phyloP scores from a whole-genome alignment of 2,888 invertebrate genomes.

The Lymantria dispar region DNA sequence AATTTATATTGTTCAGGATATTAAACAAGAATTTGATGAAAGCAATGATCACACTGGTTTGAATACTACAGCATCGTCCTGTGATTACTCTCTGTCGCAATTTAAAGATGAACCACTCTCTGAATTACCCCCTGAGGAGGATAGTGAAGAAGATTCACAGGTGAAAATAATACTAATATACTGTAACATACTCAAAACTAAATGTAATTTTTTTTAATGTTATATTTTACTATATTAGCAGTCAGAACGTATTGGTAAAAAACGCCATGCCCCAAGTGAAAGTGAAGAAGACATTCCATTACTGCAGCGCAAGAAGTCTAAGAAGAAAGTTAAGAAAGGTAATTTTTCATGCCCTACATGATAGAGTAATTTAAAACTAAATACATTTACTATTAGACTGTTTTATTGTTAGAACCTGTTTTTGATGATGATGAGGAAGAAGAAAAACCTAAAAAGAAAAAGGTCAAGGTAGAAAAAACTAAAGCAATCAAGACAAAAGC shows the following conservation, averaged over 20 bases:
- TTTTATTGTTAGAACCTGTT: constrained; percentile 59
- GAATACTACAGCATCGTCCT: constrained; percentile 85
- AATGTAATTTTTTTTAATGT: neutral
- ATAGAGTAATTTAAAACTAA: too few relatives aligned
- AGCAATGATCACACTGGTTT: constrained; percentile 64
- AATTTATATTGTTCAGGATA: constrained; percentile 61
- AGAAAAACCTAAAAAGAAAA: constrained; percentile 82
- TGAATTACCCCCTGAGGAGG: constrained; percentile 72
- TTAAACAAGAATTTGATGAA: constrained; percentile 71
- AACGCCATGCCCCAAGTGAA: constrained; percentile 73
- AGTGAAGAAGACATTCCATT: constrained; percentile 90
- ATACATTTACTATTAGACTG: neutral
- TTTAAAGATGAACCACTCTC: constrained; percentile 83
- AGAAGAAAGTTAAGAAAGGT: constrained; percentile 84
- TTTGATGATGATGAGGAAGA: constrained; percentile 82
- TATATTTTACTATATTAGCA: constrained; percentile 16
- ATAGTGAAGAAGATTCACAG: constrained; percentile 89
- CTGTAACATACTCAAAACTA: neutral
- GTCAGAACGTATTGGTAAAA: constrained; percentile 53
- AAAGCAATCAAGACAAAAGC: constrained; percentile 57
- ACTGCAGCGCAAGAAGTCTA: constrained; percentile 85
- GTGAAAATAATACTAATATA: constrained; percentile 66
- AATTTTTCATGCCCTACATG: neutral
- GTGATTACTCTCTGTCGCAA: constrained; percentile 87
- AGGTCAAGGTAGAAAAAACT: constrained; percentile 61